Evolutionary conservation across 2,888 invertebrate genomes (phyloP).

Genomic region (Metacarcinus magister): DNA sequence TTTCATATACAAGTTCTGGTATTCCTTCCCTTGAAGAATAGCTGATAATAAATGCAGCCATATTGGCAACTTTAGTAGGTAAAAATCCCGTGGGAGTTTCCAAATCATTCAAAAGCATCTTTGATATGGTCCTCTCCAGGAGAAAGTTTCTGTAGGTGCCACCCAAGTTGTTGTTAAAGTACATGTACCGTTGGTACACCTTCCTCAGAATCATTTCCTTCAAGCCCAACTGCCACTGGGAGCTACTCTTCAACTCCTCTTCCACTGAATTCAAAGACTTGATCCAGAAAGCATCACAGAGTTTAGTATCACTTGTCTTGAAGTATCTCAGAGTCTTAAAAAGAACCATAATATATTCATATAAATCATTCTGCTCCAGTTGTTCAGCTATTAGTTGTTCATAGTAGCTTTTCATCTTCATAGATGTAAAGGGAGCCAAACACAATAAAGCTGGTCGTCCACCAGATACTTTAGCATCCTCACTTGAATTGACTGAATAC

Average conservation of each 20-base stretch:
- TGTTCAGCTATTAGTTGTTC: conserved; percentile 67
- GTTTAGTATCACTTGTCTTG: conserved; percentile 68
- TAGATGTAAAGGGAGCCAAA: conserved; percentile 68
- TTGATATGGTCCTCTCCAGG: conserved; percentile 85
- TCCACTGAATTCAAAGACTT: conserved; percentile 70
- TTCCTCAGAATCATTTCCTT: conserved; percentile 67
- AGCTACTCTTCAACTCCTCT: neutral
- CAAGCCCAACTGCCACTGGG: conserved; percentile 36
- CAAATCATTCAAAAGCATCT: conserved; percentile 76
- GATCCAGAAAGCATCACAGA: conserved; percentile 76
- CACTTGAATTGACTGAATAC: conserved; percentile 40
- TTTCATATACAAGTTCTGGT: conserved; percentile 66
- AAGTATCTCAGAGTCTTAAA: conserved; percentile 69
- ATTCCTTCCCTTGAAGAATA: conserved; percentile 64
- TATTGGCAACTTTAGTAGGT: conserved; percentile 68
- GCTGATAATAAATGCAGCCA: conserved; percentile 69
- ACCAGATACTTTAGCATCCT: neutral
- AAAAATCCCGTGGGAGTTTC: conserved; percentile 41
- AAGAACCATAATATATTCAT: conserved; percentile 61
- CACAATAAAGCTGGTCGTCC: conserved; percentile 59
- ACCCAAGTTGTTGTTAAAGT: conserved; percentile 86
- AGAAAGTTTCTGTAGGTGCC: conserved; percentile 86
- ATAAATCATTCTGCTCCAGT: conserved; percentile 59
- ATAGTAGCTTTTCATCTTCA: conserved; percentile 52
- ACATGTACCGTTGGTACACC: conserved; percentile 86